Percentiles rank a stretch among this genome's conserved stretches.
phyloP scores from a whole-genome alignment of 2,888 invertebrate species.

The Hypolimnas misippus region DNA sequence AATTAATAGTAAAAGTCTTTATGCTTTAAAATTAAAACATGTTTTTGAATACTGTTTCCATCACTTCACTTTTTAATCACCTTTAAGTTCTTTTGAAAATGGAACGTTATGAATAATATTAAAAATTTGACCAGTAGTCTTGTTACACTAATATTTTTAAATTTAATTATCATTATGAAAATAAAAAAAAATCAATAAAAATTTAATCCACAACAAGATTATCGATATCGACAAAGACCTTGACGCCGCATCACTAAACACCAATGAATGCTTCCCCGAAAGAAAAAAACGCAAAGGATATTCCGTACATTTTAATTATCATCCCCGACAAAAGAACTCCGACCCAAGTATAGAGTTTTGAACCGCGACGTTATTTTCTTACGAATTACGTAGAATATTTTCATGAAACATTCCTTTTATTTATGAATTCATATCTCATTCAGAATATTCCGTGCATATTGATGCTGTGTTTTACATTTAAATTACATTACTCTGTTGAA shows the following conservation, averaged over 20 bases:
- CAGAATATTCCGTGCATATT: slow-evolving; percentile 23
- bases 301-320: slow-evolving; percentile 24
- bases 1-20: too few species aligned
- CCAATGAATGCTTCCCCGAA: slow-evolving; percentile 1
- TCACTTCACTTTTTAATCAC: too few species aligned
- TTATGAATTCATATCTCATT: slow-evolving; percentile 19
- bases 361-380: slow-evolving; percentile 5
- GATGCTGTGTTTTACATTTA: slow-evolving; percentile 14
- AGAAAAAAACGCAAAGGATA: slow-evolving; percentile 15
- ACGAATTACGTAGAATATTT: background rate
- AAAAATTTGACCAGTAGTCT: too few species aligned
- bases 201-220: too few species aligned
- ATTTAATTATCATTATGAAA: too few species aligned
- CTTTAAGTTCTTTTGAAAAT: too few species aligned
- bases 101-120: too few species aligned
- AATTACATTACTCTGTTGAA: slow-evolving; percentile 1
- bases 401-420: slow-evolving; percentile 6
- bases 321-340: slow-evolving; percentile 12
- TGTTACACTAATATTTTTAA: too few species aligned
- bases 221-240: background rate
- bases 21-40: too few species aligned
- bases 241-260: background rate
- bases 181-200: too few species aligned
- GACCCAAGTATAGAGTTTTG: slow-evolving; percentile 3
- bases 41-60: too few species aligned